Evolutionary conservation across 2,797 vertebrate genomes (phyloP).

Genomic region (Harpagifer antarcticus): DNA sequence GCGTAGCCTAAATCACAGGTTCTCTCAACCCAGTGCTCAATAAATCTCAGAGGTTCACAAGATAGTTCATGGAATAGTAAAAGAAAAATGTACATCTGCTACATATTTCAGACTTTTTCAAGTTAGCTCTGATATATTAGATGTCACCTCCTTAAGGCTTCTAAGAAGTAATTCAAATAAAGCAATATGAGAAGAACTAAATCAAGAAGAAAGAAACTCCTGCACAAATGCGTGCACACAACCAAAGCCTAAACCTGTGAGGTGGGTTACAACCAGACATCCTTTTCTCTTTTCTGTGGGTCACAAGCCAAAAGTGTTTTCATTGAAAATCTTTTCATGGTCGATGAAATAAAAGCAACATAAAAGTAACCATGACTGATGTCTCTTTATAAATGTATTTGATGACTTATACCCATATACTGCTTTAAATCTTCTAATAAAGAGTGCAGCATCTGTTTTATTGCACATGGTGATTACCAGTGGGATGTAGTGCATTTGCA

Average conservation of each 20-base stretch:
- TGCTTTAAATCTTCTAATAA: constrained; percentile 7
- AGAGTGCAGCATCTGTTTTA: not conserved
- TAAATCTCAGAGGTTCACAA: not conserved
- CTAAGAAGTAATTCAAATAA: not conserved
- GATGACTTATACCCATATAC: not conserved
- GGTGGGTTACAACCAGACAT: not conserved
- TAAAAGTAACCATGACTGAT: not conserved
- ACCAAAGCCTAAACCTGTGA: not conserved
- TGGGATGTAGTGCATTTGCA: not conserved
- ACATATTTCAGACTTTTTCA: not conserved
- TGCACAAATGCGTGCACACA: not conserved
- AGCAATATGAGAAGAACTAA: not conserved
- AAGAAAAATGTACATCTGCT: not conserved
- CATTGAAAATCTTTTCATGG: too few relatives aligned
- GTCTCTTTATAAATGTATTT: not conserved
- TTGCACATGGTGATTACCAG: not conserved
- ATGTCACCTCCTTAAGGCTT: not conserved
- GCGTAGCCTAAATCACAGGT: not conserved
- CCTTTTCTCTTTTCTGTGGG: too few relatives aligned
- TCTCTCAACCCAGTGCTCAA: not conserved
- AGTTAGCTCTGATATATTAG: not conserved
- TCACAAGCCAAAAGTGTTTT: too few relatives aligned
- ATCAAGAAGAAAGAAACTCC: not conserved
- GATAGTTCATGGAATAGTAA: not conserved
- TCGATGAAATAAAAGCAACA: not conserved